Evolutionary conservation across 2,113 vertebrate genomes (phyloP), one percentile per base, ranked within the genome.

Genomic region (Sinocyclocheilus maitianheensis): DNA sequence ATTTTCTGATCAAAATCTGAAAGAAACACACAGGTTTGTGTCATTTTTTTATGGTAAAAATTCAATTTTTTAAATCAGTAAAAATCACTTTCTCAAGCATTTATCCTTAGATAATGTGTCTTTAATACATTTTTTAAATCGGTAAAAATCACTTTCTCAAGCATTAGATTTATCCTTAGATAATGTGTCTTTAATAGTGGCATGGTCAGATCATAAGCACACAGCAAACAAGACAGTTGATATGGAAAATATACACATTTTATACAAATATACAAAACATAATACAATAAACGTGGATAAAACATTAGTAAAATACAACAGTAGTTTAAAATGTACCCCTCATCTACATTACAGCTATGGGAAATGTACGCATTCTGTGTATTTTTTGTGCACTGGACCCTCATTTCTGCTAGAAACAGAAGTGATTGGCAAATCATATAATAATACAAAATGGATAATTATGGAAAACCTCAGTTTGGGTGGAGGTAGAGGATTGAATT

Each of bases 401-500:
- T 51, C 43, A 76, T 76, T 76, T 76, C 5, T 48, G 5, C 22
- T 14, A 24, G 43, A 48, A 24, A 26, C 2, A 76, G 12, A 72
- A 72, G 18, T 72, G 37, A 48, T 26, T 24, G 22, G 6, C 22
- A 75, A 48, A 74, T 71, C 67, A 34, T 69, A 69, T 34, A 69
- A 71, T 1, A 20, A 71, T 71, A 71, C 40, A 43, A 74, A n/a
- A 46, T 46, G 5, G 71, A 74, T 46, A 8, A 74, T n/a, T 74
- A 43, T 10, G 5, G 18, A 46, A 74, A 43, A 10, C 4, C 18
- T 43, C 4, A 34, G 40, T 40, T 40, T 72, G 34, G 9, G 34
- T 12, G 18, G 69, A 72, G 69, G 69, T 72, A 72, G 37, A 72
- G 43, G 72, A n/a, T 76, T 75, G 40, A 75, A 48, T 48, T 74